These are phyloP conservation scores for Bos taurus DNA, from an alignment of 2,113 vertebrate genomes.

Conservation along the genomic window ARS-UCD2.0 NC_037332.1:111943001-111943500, in stretches of 20 bases:
- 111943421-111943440: constrained; percentile 56
- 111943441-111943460: constrained; percentile 51
- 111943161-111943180: background rate
- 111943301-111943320: background rate
- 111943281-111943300: background rate
- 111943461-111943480: constrained; percentile 61
- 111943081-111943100: too few relatives aligned
- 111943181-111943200: background rate
- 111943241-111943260: background rate
- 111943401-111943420: background rate
- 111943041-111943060: too few relatives aligned
- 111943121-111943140: background rate
- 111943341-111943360: background rate
- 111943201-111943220: background rate
- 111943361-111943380: background rate
- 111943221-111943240: constrained; percentile 22
- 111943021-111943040: too few relatives aligned
- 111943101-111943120: too few relatives aligned
- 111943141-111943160: constrained; percentile 6
- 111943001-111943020: background rate
- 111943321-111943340: background rate
- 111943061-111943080: too few relatives aligned
- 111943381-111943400: background rate
- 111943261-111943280: background rate
- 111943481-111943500: constrained; percentile 63